Evolutionary conservation across 2,888 invertebrate genomes (phyloP), one percentile per base, ranked within the genome.

Genomic region (Panzeria rudis): DNA sequence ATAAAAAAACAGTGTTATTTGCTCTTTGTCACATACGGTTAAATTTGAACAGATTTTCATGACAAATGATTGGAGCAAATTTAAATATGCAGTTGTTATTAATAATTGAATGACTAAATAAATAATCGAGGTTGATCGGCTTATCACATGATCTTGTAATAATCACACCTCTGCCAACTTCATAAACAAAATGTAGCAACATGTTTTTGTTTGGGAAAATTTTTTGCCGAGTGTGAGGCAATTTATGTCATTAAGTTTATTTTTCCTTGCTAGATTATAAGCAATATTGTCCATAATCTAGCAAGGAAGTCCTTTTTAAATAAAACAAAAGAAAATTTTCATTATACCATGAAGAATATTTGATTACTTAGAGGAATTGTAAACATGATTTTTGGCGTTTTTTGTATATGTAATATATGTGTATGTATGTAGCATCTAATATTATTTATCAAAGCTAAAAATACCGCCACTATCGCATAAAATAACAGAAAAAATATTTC

Each of bases 61-160:
- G 81, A 85, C 81, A 85, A 85, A 81, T 85, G 81, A 82, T 82
- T 82, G 78, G 69, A 71, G 76, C 66, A 83, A 72, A 78, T 78
- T 78, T 66, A 62, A 69, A 78, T 85, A 69, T 81, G 62, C 62
- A 68, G 44, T 69, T 81, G 69, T 78, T 81, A 69, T 78, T 82
- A 84, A 69, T 82, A 81, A 76, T 62, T 61, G 68, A 85, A 81
- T 47, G 44, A 68, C 62, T 32, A 54, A 52, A 81, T 81, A 77
- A 84, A 81, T 81, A 77, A 84, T 64, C 77, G 81, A 81, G 81
- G 81, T 85, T 85, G 84, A 81, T 85, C 50, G 56, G 72, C 75
- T 81, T 81, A 85, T 85, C 84, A 44, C 62, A 64, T 82, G 84
- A 85, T 85, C 84, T 69, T 69, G 69, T 69, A 76, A 29, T 56